Evolutionary conservation across 2,113 vertebrate species (phyloP).

Genomic region (Anguilla rostrata): DNA sequence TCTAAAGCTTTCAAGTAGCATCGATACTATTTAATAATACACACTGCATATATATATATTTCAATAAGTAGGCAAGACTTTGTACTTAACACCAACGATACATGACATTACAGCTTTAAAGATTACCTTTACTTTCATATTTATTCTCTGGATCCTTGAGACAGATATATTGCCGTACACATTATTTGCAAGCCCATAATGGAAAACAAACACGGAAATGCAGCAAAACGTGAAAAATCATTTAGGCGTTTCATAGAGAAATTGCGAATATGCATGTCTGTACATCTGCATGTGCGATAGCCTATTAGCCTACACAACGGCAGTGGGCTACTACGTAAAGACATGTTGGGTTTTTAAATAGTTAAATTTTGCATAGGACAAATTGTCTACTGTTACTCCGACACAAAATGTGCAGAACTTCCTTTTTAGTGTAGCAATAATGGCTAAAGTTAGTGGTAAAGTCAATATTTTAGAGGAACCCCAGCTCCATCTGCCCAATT

Average conservation of each 20-base stretch:
- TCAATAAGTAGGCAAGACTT: too few relatives aligned
- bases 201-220: neutral
- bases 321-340: neutral
- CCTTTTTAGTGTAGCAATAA: constrained; percentile 45
- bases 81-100: too few relatives aligned
- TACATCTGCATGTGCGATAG: neutral
- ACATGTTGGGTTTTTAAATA: neutral
- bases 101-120: neutral
- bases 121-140: neutral
- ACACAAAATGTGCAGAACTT: constrained; percentile 11
- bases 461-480: constrained; percentile 45
- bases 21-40: neutral
- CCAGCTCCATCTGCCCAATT: constrained; percentile 30
- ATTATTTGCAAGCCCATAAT: neutral
- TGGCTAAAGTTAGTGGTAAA: constrained; percentile 43
- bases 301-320: neutral
- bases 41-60: neutral
- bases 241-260: neutral
- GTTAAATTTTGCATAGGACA: neutral
- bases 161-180: neutral
- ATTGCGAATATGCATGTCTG: neutral
- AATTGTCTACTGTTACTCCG: neutral
- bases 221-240: neutral
- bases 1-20: neutral
- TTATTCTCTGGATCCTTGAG: too few relatives aligned